Percentiles rank a stretch among this genome's conserved stretches.
These are phyloP conservation scores for Alligator mississippiensis DNA, from an alignment of 2,113 vertebrate genomes.

Conservation along the genomic window DNA sequence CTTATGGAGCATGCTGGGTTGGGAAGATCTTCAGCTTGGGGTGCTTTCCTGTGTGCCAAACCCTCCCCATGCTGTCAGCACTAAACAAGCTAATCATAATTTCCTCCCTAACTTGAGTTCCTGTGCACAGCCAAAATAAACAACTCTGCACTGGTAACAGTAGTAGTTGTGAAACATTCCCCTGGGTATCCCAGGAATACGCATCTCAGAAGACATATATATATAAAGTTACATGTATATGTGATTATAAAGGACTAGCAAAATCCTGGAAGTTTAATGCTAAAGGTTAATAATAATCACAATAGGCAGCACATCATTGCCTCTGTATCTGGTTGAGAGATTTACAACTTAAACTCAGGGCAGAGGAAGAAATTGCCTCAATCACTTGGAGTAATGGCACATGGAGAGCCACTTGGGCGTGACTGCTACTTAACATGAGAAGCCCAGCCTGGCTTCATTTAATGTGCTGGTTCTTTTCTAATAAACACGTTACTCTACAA, in stretches of 20 bases:
- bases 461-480: conserved; percentile 58
- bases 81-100: rapidly evolving
- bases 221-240: background rate
- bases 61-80: rapidly evolving
- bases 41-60: background rate
- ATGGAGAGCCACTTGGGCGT: conserved; percentile 80
- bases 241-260: background rate
- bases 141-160: rapidly evolving
- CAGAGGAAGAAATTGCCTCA: conserved; percentile 81
- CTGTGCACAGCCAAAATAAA: background rate
- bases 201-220: too few species aligned
- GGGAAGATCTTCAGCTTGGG: rapidly evolving
- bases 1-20: rapidly evolving
- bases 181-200: background rate
- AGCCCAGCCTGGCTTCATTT: conserved; percentile 66
- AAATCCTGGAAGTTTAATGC: background rate
- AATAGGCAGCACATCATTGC: conserved; percentile 73
- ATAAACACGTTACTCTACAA: conserved; percentile 75
- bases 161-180: background rate
- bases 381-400: conserved; percentile 82
- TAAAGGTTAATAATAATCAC: conserved; percentile 75
- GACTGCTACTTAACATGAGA: conserved; percentile 78
- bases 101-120: background rate
- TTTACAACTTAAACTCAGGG: conserved; percentile 79
- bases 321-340: conserved; percentile 77